phyloP scores from a whole-genome alignment of 1,140 invertebrate genomes.

The Megalopta genalis region DNA sequence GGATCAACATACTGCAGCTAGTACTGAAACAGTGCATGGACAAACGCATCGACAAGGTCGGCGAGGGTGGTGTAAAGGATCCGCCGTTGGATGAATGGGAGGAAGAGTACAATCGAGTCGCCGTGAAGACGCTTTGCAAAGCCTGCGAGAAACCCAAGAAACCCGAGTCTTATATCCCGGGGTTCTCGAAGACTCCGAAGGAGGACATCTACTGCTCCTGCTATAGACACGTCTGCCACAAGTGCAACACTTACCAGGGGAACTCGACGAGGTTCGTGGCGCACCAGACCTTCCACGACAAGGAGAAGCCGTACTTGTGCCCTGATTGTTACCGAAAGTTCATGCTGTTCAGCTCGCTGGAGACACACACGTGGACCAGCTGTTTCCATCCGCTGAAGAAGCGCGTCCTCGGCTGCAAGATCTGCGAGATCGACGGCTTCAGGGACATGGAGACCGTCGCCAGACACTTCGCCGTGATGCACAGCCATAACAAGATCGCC shows the following conservation, averaged over 20 bases:
- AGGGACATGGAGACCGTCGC: conserved; percentile 70
- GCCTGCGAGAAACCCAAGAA: conserved; percentile 64
- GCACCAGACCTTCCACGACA: conserved; percentile 72
- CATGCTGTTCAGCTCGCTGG: conserved; percentile 53
- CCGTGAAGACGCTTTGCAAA: conserved; percentile 41
- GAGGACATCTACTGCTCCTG: conserved; percentile 70
- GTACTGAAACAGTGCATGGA: conserved; percentile 44
- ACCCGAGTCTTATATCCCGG: conserved; percentile 68
- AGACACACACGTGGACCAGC: conserved; percentile 71
- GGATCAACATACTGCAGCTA: conserved; percentile 51
- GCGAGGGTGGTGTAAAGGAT: conserved; percentile 18
- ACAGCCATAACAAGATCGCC: conserved; percentile 60
- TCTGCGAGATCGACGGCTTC: conserved; percentile 74
- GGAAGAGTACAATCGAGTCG: neutral
- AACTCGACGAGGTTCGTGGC: conserved; percentile 56
- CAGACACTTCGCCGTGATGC: conserved; percentile 71
- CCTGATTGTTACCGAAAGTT: conserved; percentile 71
- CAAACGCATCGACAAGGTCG: conserved; percentile 25
- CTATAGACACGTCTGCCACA: conserved; percentile 69
- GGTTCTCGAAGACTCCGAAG: conserved; percentile 63
- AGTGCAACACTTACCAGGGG: conserved; percentile 70
- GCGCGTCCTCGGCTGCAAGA: conserved; percentile 65
- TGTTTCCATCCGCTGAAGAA: conserved; percentile 71
- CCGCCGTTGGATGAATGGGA: conserved; percentile 45
- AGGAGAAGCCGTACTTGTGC: conserved; percentile 62